A percentile compares a stretch with the other conserved stretches of the same genome.
phyloP scores from a whole-genome alignment of 2,113 vertebrate genomes.

The Telmatochromis bifrenatus region DNA sequence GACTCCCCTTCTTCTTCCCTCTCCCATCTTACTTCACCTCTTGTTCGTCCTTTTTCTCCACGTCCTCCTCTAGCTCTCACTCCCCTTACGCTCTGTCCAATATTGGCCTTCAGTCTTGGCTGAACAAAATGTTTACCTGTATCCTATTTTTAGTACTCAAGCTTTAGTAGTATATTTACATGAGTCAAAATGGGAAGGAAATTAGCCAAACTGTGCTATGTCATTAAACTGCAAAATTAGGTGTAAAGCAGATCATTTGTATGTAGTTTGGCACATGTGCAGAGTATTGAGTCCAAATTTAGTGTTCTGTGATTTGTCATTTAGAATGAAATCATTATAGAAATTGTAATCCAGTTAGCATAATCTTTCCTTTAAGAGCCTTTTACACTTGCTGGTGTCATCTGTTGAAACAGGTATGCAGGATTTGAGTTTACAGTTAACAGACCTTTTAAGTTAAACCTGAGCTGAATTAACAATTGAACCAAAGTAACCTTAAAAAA shows the following conservation, averaged over 20 bases:
- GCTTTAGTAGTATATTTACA: background rate
- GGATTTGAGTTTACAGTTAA: background rate
- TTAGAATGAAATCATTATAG: background rate
- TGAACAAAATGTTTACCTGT: background rate
- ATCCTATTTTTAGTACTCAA: background rate
- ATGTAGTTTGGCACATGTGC: background rate
- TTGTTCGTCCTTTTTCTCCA: background rate
- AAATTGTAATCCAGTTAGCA: background rate
- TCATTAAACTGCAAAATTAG: background rate
- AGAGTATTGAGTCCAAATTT: background rate
- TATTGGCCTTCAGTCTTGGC: background rate
- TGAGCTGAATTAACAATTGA: background rate
- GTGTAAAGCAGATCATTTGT: background rate
- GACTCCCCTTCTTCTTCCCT: background rate
- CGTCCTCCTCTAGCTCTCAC: background rate
- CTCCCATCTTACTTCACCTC: background rate
- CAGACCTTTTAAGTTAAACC: background rate
- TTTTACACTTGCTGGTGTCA: background rate
- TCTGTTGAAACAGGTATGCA: background rate
- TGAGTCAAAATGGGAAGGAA: background rate
- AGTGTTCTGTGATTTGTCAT: background rate
- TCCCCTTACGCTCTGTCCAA: background rate
- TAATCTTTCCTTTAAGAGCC: background rate
- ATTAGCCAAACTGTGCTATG: background rate
- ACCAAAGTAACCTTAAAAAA: background rate